Evolutionary conservation across 2,797 vertebrate genomes (phyloP), one percentile per base, ranked within the genome.

Genomic region (Artibeus lituratus): DNA sequence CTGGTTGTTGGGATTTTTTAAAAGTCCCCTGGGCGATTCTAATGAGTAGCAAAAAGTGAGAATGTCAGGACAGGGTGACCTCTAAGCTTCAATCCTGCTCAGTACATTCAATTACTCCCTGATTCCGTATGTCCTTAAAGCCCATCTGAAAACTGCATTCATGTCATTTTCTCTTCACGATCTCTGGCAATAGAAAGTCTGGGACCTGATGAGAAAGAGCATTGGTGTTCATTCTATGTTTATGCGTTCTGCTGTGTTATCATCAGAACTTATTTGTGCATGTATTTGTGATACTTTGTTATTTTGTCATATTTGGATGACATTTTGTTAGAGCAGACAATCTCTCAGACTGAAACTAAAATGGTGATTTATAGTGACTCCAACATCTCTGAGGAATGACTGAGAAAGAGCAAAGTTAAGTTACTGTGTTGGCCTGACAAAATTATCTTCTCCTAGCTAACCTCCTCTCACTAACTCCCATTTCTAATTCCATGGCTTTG

Each of bases 261-360:
- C 55, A 78, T 10, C 32, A 77, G 70, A 80, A 85, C 8, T 37
- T 95, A 57, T 29, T 80, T 53, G 42, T 39, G 14, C 67, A 5
- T 62, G 39, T 47, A 24, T 88, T 51, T 21, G 5, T 10, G 14
- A 67, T 29, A 85, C 53, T 49, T 35, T 69, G 55, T 59, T 70
- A 35, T 35, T 84, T 86, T 76, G 24, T 70, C 55, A 59, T 78
- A 32, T 42, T 85, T 88, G 94, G 49, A n/a, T 93, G 55, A 77
- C 39, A 90, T 94, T 94, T 90, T 72, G 57, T 76, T 72, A 90
- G 72, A 51, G 24, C 42, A 86, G 65, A 93, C 15, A 67, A 70
- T 87, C 87, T 49, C 55, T 96, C n/a, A 42, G 10, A 39, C 67
- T 91, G 72, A 35, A 89, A 76, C 32, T 59, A 42, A 87, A 35